These are phyloP conservation scores for Carcina quercana DNA, from an alignment of 2,888 invertebrate genomes.

Conservation along the genomic window DNA sequence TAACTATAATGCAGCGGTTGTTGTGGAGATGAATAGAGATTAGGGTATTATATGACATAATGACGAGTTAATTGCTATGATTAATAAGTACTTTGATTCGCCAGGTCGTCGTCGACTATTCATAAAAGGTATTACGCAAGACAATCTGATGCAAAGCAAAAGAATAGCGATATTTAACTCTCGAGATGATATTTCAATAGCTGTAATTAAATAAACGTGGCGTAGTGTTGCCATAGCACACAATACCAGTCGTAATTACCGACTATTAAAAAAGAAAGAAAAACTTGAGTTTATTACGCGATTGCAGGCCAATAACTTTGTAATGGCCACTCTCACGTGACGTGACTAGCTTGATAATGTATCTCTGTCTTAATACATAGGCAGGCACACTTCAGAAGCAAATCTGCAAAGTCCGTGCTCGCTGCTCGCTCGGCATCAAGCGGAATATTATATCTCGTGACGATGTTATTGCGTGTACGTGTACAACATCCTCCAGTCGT, in stretches of 20 bases:
- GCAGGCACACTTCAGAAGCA: too few relatives aligned
- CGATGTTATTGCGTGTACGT: slow-evolving; percentile 23
- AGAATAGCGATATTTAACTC: slow-evolving; percentile 16
- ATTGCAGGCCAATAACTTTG: too few relatives aligned
- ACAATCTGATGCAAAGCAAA: slow-evolving; percentile 11
- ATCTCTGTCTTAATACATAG: too few relatives aligned
- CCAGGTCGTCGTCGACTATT: slow-evolving; percentile 11
- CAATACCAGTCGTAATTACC: slow-evolving; percentile 4
- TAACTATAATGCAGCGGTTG: slow-evolving; percentile 1
- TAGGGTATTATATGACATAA: slow-evolving; percentile 13
- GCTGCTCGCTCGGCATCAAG: slow-evolving; percentile 4
- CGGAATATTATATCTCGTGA: slow-evolving; percentile 16
- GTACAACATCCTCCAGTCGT: slow-evolving; percentile 21
- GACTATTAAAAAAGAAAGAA: slow-evolving; percentile 1
- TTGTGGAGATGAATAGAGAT: slow-evolving; percentile 14
- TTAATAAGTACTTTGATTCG: slow-evolving; percentile 14
- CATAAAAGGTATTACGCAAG: slow-evolving; percentile 20
- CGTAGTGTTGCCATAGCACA: slow-evolving; percentile 8
- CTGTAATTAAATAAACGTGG: slow-evolving; percentile 20
- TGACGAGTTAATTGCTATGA: slow-evolving; percentile 18
- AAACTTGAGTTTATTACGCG: too few relatives aligned
- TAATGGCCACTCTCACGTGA: too few relatives aligned
- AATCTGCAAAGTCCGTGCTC: slow-evolving; percentile 6
- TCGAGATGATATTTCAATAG: slow-evolving; percentile 18
- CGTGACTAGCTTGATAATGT: too few relatives aligned